Conservation (phyloP, 1,140 invertebrate species). For the Triops longicaudatus region DNA sequence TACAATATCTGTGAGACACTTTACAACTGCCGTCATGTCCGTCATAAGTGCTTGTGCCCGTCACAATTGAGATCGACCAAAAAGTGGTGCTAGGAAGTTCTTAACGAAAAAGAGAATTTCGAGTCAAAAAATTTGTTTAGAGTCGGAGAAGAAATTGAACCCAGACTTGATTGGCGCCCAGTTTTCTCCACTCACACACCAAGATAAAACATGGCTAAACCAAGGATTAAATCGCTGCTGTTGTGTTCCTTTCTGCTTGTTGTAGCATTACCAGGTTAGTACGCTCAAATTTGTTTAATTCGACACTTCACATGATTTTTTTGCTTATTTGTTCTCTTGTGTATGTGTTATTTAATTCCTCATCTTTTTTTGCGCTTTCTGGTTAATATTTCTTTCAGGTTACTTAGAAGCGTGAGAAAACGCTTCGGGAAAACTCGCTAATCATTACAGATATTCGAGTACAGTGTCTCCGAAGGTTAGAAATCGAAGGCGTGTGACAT, state of each 20-base stretch:
- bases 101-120: not conserved
- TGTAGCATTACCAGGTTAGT: not conserved
- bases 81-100: not conserved
- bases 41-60: not conserved
- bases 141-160: not conserved
- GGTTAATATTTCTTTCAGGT: not conserved
- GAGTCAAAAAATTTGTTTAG: not conserved
- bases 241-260: not conserved
- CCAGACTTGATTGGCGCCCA: not conserved
- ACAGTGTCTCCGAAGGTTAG: not conserved
- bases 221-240: constrained; percentile 6
- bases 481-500: not conserved
- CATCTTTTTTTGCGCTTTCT: too few relatives aligned
- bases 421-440: not conserved
- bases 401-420: not conserved
- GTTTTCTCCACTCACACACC: not conserved
- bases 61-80: not conserved
- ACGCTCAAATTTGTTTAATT: too few relatives aligned
- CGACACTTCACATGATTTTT: not conserved
- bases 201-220: not conserved
- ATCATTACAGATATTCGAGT: not conserved
- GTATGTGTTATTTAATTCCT: too few relatives aligned
- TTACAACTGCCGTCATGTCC: constrained; percentile 8
- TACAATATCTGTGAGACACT: not conserved
- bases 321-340: not conserved